phyloP scores from a whole-genome alignment of 2,888 invertebrate genomes.

The Hetaerina titia region DNA sequence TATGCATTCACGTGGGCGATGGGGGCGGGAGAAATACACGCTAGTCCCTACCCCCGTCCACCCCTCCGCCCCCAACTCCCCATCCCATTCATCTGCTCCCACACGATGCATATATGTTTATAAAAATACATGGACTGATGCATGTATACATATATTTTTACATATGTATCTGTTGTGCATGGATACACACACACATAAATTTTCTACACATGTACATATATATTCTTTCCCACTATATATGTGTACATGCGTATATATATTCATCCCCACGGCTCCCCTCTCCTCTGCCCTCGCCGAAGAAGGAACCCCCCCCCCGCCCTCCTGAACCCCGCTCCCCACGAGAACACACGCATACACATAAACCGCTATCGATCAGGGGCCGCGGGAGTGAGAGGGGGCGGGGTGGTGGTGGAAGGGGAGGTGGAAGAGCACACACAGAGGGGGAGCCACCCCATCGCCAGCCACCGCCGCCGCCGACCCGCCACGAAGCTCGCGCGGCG shows the following conservation, averaged over 20 bases:
- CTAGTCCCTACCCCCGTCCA: background rate
- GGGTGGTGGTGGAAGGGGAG: background rate
- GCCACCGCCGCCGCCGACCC: background rate
- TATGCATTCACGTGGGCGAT: too few species aligned
- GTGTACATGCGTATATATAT: too few species aligned
- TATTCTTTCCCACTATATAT: too few species aligned
- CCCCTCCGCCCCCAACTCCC: background rate
- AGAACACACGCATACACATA: slow-evolving; percentile 67
- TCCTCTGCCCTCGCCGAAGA: background rate
- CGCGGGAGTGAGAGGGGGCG: background rate
- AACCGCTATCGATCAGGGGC: slow-evolving; percentile 44
- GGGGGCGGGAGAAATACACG: too few species aligned
- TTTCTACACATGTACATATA: too few species aligned
- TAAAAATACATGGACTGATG: too few species aligned
- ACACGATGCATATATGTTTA: background rate
- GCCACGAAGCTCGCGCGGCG: background rate
- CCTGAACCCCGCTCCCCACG: slow-evolving; percentile 72
- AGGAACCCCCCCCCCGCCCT: slow-evolving; percentile 72
- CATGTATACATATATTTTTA: too few species aligned
- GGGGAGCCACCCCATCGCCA: background rate
- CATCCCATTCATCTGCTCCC: background rate
- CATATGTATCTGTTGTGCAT: too few species aligned
- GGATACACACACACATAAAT: too few species aligned
- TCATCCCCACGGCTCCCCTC: background rate
- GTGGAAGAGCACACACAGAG: background rate